These are phyloP conservation scores for Bombus balteatus DNA, from an alignment of 1,140 invertebrate genomes.

Conservation along the genomic window DNA sequence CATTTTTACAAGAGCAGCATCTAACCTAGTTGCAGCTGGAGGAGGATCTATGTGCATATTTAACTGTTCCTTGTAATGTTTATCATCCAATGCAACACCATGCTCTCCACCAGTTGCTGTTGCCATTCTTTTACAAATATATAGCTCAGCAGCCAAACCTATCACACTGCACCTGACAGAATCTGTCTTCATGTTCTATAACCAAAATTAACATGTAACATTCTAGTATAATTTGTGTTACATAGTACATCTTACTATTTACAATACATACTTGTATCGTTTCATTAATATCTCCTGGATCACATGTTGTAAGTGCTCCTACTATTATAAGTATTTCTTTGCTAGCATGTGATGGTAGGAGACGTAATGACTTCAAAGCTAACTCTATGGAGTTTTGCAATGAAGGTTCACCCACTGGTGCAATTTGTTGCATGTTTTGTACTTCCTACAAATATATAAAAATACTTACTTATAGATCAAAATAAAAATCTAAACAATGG, in stretches of 20 bases:
- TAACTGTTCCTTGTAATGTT: conserved; percentile 92
- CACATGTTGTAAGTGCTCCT: conserved; percentile 97
- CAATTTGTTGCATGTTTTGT: conserved; percentile 82
- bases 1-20: conserved; percentile 95
- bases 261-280: conserved; percentile 89
- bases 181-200: conserved; percentile 87
- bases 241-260: not conserved
- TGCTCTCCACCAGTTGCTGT: conserved; percentile 93
- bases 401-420: conserved; percentile 93
- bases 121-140: conserved; percentile 93
- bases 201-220: conserved; percentile 61
- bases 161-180: conserved; percentile 96
- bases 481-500: not conserved
- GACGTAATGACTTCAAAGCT: conserved; percentile 92
- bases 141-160: conserved; percentile 96
- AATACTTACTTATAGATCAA: not conserved
- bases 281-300: conserved; percentile 95
- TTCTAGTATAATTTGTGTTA: not conserved
- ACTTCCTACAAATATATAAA: conserved; percentile 75
- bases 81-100: conserved; percentile 95
- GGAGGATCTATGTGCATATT: conserved; percentile 93
- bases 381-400: conserved; percentile 97
- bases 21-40: conserved; percentile 89
- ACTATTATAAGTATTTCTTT: conserved; percentile 95
- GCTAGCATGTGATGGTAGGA: conserved; percentile 96